Evolutionary conservation across 2,888 invertebrate species (phyloP).

Genomic region (Eutolmus rufibarbis): DNA sequence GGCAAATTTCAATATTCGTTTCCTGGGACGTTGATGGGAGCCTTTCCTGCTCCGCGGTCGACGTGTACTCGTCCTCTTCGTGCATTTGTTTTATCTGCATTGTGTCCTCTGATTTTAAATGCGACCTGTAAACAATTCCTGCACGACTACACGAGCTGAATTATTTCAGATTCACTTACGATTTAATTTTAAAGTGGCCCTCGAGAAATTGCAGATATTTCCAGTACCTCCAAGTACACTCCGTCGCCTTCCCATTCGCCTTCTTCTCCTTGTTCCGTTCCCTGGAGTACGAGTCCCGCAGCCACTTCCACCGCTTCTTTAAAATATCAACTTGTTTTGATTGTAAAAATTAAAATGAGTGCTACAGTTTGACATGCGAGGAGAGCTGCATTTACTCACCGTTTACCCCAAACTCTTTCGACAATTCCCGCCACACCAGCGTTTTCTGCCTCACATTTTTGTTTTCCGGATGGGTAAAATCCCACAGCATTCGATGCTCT

Average conservation of each 20-base stretch:
- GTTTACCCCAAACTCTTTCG: not conserved
- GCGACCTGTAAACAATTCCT: not conserved
- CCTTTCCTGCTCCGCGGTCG: not conserved
- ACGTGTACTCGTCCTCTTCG: not conserved
- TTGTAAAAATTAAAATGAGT: not conserved
- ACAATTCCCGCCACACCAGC: not conserved
- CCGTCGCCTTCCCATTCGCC: not conserved
- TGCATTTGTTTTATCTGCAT: not conserved
- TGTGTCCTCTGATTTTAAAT: not conserved
- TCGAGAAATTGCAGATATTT: not conserved
- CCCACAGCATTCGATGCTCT: not conserved
- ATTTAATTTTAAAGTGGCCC: not conserved
- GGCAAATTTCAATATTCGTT: not conserved
- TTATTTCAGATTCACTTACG: not conserved
- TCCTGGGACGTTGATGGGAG: not conserved
- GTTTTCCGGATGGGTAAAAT: not conserved
- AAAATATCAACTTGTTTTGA: not conserved
- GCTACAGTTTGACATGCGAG: not conserved
- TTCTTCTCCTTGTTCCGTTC: not conserved
- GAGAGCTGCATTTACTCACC: not conserved
- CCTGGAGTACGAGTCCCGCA: not conserved
- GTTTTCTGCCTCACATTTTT: not conserved
- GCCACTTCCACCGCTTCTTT: not conserved
- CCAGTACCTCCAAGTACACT: not conserved
- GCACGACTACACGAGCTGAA: not conserved